Evolutionary conservation across 2,888 invertebrate species (phyloP).

Genomic region (Stratiomys singularior): DNA sequence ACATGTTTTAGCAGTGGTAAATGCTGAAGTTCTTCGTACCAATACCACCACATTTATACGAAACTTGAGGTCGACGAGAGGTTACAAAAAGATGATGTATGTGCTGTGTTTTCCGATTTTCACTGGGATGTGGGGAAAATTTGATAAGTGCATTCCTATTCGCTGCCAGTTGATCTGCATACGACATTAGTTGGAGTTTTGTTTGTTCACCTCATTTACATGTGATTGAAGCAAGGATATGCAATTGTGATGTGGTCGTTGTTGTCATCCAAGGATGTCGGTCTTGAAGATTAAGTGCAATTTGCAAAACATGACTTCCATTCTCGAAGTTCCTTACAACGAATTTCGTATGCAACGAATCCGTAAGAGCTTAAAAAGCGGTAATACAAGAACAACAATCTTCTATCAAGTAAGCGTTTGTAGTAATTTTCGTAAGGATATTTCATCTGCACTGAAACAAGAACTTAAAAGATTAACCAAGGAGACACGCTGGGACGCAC

Average conservation of each 20-base stretch:
- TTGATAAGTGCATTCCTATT: slow-evolving; percentile 21
- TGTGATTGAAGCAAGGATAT: neutral
- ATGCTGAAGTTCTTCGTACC: neutral
- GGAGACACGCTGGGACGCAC: too few species aligned
- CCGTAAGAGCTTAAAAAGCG: too few species aligned
- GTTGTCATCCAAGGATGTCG: neutral
- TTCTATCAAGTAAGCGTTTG: too few species aligned
- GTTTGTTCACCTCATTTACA: slow-evolving; percentile 16
- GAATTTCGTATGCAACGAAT: too few species aligned
- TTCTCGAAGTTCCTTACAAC: neutral
- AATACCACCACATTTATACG: too few species aligned
- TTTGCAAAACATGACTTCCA: neutral
- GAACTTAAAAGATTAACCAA: too few species aligned
- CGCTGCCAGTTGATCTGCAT: slow-evolving; percentile 7
- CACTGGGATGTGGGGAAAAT: neutral
- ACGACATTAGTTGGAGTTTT: slow-evolving; percentile 8
- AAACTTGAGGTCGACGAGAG: neutral
- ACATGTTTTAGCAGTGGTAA: neutral
- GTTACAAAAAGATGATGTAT: slow-evolving; percentile 13
- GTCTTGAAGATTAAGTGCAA: neutral
- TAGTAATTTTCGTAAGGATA: too few species aligned
- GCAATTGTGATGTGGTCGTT: neutral
- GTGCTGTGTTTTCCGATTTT: neutral
- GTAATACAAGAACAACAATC: too few species aligned
- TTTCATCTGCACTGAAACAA: too few species aligned